These are phyloP conservation scores for Biston stratarius DNA, from an alignment of 2,888 invertebrate species.

Conservation along the genomic window DNA sequence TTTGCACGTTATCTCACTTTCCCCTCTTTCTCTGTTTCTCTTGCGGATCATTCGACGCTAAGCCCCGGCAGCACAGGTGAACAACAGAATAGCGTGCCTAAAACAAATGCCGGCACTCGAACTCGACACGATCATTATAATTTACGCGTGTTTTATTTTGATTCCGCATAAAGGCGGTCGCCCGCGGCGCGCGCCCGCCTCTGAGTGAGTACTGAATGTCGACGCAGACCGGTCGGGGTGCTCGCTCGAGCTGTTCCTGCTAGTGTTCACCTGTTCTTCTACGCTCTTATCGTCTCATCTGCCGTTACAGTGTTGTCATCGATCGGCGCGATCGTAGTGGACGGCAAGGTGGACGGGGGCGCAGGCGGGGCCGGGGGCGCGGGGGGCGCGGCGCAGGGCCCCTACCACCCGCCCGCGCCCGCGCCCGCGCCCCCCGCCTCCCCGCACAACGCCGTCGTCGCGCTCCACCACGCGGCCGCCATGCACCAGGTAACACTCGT, in stretches of 20 bases:
- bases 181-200: no score
- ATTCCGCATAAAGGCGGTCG: no score
- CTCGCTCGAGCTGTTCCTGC: neutral
- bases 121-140: no score
- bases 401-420: conserved; percentile 64
- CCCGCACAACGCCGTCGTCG: conserved; percentile 70
- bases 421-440: conserved; percentile 35
- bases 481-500: conserved; percentile 72
- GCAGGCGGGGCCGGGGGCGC: conserved; percentile 45
- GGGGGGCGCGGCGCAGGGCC: conserved; percentile 55
- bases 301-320: conserved; percentile 88
- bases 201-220: no score
- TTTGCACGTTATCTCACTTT: no score
- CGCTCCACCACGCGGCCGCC: conserved; percentile 77
- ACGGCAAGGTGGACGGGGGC: conserved; percentile 90
- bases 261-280: neutral
- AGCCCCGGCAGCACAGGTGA: no score
- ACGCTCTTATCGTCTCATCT: neutral
- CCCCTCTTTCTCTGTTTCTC: no score
- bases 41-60: no score
- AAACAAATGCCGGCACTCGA: no score
- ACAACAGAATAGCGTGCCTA: no score
- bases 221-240: no score
- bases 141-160: no score
- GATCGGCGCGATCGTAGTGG: conserved; percentile 93